Conservation (phyloP, 2,797 vertebrate species). For the Neomorphus geoffroyi region DNA sequence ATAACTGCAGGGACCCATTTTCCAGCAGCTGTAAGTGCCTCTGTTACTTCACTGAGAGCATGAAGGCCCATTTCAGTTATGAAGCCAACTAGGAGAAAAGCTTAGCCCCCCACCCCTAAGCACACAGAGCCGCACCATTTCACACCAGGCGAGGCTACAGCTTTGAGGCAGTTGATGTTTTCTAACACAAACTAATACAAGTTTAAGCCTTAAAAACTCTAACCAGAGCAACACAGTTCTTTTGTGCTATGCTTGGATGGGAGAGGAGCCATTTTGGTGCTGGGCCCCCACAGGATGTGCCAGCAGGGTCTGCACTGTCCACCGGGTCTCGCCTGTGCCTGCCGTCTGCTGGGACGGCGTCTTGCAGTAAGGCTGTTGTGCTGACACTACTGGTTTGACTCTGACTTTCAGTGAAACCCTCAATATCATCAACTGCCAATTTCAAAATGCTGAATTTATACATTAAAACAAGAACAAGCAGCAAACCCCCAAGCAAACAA, state of each 20-base stretch:
- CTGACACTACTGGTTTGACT: neutral
- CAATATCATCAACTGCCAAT: neutral
- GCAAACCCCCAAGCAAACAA: neutral
- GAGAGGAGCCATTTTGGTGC: neutral
- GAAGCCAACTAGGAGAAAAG: neutral
- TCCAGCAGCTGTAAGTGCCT: neutral
- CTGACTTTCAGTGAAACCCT: neutral
- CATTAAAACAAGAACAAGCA: neutral
- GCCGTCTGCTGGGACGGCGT: neutral
- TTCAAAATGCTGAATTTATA: slow-evolving; percentile 43
- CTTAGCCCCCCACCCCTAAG: neutral
- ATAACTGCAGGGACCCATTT: neutral
- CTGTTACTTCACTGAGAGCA: neutral
- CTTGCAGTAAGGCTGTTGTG: neutral
- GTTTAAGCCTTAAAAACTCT: neutral
- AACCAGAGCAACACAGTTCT: neutral
- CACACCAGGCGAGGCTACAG: neutral
- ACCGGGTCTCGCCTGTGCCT: rapidly evolving
- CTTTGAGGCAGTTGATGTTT: neutral
- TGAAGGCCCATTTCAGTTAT: neutral
- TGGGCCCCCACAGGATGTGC: rapidly evolving
- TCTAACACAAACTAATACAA: neutral
- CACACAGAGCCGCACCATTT: neutral
- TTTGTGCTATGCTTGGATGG: neutral
- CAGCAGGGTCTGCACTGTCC: neutral